Percentiles rank a stretch among this genome's conserved stretches.
Evolutionary conservation across 1,140 invertebrate genomes (phyloP).

Genomic region (Apis mellifera): DNA sequence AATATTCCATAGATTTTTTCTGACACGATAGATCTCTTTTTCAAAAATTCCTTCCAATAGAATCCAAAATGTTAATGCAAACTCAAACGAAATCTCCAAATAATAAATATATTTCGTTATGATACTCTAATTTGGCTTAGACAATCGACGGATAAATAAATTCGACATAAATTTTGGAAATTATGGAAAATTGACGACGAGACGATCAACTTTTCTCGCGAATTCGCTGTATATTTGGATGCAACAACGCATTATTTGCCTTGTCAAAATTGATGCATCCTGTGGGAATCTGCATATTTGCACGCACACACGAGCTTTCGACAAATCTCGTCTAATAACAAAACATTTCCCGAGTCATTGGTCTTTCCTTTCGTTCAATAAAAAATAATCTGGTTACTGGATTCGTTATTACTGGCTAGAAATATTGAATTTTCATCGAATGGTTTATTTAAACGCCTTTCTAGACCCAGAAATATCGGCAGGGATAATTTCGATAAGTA

Average conservation of each 20-base stretch:
- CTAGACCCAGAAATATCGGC: background rate
- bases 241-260: slow-evolving; percentile 34
- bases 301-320: slow-evolving; percentile 2
- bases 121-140: too few species aligned
- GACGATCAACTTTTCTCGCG: background rate
- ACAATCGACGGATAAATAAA: background rate
- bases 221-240: slow-evolving; percentile 13
- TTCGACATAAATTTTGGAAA: background rate
- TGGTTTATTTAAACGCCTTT: background rate
- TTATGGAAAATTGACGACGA: background rate
- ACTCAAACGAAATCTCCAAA: too few species aligned
- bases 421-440: background rate
- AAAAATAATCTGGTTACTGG: slow-evolving; percentile 24
- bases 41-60: too few species aligned
- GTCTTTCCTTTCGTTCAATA: slow-evolving; percentile 24
- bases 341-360: slow-evolving; percentile 47
- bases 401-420: too few species aligned
- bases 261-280: slow-evolving; percentile 48
- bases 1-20: too few species aligned
- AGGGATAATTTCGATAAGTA: background rate
- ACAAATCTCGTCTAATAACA: slow-evolving; percentile 23
- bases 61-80: too few species aligned
- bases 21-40: too few species aligned
- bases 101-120: too few species aligned
- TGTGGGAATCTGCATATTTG: slow-evolving; percentile 37